Percentiles rank a stretch among this genome's conserved stretches.
These are phyloP conservation scores for Lithophane semibrunnea DNA, from an alignment of 2,888 invertebrate genomes.

Conservation along the genomic window DNA sequence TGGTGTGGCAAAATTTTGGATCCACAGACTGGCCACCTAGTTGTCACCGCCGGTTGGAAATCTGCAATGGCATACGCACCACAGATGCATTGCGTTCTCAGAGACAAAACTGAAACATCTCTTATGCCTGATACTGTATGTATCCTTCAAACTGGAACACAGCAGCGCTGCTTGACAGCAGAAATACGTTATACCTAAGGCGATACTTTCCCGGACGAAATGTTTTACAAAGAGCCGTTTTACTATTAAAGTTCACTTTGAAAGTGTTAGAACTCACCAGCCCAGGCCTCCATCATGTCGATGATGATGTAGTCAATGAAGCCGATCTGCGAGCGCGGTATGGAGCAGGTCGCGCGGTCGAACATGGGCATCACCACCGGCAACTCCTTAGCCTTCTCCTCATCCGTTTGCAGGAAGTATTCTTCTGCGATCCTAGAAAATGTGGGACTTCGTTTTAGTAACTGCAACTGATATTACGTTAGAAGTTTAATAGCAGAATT, in stretches of 20 bases:
- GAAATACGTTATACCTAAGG: background rate
- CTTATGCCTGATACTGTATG: too few species aligned
- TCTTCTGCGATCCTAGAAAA: slow-evolving; percentile 96
- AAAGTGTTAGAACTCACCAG: slow-evolving; percentile 91
- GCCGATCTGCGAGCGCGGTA: slow-evolving; percentile 99
- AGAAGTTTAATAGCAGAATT: too few species aligned
- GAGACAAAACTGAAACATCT: background rate
- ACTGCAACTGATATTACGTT: too few species aligned
- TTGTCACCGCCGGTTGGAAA: too few species aligned
- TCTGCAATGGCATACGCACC: too few species aligned
- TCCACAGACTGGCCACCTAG: too few species aligned
- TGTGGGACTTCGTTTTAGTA: background rate
- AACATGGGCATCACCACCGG: slow-evolving; percentile 99
- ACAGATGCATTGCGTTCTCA: background rate
- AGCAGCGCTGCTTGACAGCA: too few species aligned
- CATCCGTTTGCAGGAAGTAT: slow-evolving; percentile 99
- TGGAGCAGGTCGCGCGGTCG: slow-evolving; percentile 97
- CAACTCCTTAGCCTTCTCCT: slow-evolving; percentile 96
- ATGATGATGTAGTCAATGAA: slow-evolving; percentile 99
- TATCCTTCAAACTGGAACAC: background rate
- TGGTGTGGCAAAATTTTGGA: too few species aligned
- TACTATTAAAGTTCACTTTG: background rate
- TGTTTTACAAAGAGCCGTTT: background rate
- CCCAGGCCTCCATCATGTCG: slow-evolving; percentile 99
- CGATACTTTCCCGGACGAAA: background rate